phyloP scores from a whole-genome alignment of 1,140 invertebrate genomes.

The Philopotamus ludificatus region DNA sequence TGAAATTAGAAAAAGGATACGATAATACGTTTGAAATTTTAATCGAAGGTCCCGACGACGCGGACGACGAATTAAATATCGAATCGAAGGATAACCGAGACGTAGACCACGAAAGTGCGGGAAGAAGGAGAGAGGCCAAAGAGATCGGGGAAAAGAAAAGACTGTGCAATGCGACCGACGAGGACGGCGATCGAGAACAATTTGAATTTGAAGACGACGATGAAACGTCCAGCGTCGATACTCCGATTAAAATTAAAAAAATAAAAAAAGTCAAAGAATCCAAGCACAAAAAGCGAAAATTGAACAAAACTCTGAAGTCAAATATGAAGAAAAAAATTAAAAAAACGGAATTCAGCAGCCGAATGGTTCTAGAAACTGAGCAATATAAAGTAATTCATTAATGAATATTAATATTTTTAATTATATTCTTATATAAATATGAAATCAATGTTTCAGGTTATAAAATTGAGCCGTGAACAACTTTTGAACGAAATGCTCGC shows the following conservation, averaged over 20 bases:
- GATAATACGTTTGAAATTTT: too few species aligned
- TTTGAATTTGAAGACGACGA: slow-evolving; percentile 1
- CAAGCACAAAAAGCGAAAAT: slow-evolving; percentile 18
- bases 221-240: slow-evolving; percentile 7
- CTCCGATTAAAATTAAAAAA: slow-evolving; percentile 2
- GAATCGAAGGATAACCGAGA: too few species aligned
- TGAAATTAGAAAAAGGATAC: too few species aligned
- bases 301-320: not conserved
- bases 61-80: too few species aligned
- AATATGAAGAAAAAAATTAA: not conserved
- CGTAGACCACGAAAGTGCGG: not conserved
- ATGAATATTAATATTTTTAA: slow-evolving; percentile 6
- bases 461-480: slow-evolving; percentile 27
- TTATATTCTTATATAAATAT: slow-evolving; percentile 8
- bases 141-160: slow-evolving; percentile 6
- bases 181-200: not conserved
- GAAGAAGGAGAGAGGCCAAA: not conserved
- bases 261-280: slow-evolving; percentile 3
- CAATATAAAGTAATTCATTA: slow-evolving; percentile 33
- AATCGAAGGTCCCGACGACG: too few species aligned
- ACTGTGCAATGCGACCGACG: not conserved
- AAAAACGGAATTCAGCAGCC: slow-evolving; percentile 16
- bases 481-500: slow-evolving; percentile 32
- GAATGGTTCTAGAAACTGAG: slow-evolving; percentile 38
- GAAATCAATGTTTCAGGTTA: too few species aligned